These are phyloP conservation scores for Mesoclemmys tuberculata DNA, from an alignment of 2,113 vertebrate genomes.

Conservation along the genomic window DNA sequence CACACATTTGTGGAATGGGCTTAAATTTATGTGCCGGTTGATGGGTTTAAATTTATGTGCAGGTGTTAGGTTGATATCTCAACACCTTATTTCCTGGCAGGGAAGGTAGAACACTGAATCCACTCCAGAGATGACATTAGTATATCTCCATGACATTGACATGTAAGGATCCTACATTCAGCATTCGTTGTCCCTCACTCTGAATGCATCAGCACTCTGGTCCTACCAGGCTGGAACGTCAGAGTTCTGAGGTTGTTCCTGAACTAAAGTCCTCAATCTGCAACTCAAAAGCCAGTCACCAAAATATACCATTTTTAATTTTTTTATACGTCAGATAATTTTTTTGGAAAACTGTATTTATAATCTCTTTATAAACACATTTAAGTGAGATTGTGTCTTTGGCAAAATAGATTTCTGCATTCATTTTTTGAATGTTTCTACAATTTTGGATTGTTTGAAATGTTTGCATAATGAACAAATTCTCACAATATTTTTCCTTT, in stretches of 20 bases:
- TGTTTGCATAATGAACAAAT: neutral
- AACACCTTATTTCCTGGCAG: neutral
- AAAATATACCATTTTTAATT: neutral
- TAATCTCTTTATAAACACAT: neutral
- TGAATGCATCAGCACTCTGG: neutral
- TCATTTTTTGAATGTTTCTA: neutral
- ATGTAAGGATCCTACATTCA: neutral
- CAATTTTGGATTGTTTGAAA: neutral
- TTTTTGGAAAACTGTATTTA: neutral
- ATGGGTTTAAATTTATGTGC: neutral
- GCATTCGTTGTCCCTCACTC: neutral
- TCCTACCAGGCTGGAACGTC: neutral
- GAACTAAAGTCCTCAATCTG: neutral
- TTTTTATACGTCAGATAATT: neutral
- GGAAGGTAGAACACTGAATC: neutral
- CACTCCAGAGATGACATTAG: neutral
- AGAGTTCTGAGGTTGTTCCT: neutral
- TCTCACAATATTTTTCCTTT: slow-evolving; percentile 51
- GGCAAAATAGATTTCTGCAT: neutral
- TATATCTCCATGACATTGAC: neutral
- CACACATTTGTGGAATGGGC: neutral
- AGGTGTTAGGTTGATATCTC: neutral
- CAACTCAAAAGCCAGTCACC: neutral
- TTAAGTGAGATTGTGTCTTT: neutral
- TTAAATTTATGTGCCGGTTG: neutral